Evolutionary conservation across 1,140 invertebrate genomes (phyloP), one percentile per base, ranked within the genome.

Genomic region (Drosophila prosaltans): DNA sequence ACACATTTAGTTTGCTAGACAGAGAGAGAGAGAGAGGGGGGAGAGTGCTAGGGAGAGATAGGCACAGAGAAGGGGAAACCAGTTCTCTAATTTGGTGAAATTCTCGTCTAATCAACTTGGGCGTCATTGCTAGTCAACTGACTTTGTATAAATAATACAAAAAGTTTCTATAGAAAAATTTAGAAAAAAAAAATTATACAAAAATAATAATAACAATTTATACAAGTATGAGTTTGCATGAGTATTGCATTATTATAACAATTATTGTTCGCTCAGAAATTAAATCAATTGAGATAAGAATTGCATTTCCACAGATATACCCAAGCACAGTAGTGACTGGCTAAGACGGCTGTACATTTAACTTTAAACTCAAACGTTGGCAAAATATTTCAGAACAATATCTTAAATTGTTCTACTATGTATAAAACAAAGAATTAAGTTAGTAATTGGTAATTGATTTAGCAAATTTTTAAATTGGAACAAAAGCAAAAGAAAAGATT

Each of bases 31-130:
- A 0, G 55, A 10, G n/a, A 1, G 9, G 8, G 8, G 3, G 21
- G n/a, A n/a, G 32, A n/a, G 30, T 6, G 32, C 58, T 58, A 45
- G 57, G 58, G 8, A 7, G 45, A 51, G 21, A 26, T 26, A 62
- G 39, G 21, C 51, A 16, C 45, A 65, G 43, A 65, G 43, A 54
- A 6, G 32, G 32, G 24, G 62, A 79, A 84, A 84, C 83, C 77
- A 80, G 83, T 89, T 88, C 83, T 80, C 80, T 70, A 74, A 32
- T 83, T 86, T 80, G 84, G 84, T 65, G 65, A 86, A 89, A 83
- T 83, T 89, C 83, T 83, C 48, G 43, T 30, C 43, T 63, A 59
- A 59, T 39, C 57, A 59, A 40, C 57, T 40, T 59, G 80, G 81
- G 81, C 81, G 66, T 82, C 40, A 64, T 54, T 61, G 21, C 26